phyloP scores from a whole-genome alignment of 2,888 invertebrate species.

The Drosophila vallismaia region DNA sequence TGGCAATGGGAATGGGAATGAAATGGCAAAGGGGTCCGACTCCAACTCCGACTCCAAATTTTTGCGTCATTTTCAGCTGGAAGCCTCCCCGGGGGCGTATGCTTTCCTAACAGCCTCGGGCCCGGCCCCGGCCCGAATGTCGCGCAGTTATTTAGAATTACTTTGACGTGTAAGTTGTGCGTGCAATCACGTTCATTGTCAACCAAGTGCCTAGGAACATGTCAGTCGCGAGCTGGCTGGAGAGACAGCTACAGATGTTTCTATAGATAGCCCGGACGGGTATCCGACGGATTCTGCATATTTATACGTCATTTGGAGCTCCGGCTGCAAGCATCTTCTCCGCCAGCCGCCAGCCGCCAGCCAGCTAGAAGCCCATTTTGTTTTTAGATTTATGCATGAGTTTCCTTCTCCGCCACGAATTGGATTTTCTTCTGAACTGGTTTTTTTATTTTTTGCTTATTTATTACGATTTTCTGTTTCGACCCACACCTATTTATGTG shows the following conservation, averaged over 20 bases:
- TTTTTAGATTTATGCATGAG: conserved; percentile 64
- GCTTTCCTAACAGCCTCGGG: conserved; percentile 46
- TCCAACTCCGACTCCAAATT: not conserved
- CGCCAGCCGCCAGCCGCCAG: no score
- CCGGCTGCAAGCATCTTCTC: conserved; percentile 21
- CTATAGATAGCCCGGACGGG: conserved; percentile 41
- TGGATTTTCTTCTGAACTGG: conserved; percentile 5
- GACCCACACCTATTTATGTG: conserved; percentile 35
- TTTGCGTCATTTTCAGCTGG: not conserved
- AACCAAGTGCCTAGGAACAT: conserved; percentile 33
- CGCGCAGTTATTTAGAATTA: conserved; percentile 45
- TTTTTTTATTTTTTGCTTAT: conserved; percentile 22
- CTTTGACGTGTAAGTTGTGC: conserved; percentile 47
- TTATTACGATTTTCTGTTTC: conserved; percentile 20
- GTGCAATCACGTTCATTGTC: conserved; percentile 55
- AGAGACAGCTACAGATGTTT: conserved; percentile 28
- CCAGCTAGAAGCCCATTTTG: conserved; percentile 16
- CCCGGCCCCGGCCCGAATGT: conserved; percentile 35
- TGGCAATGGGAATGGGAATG: conserved; percentile 7
- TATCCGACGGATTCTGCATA: conserved; percentile 51
- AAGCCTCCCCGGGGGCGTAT: conserved; percentile 27
- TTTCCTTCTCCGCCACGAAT: conserved; percentile 9
- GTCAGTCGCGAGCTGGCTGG: conserved; percentile 4
- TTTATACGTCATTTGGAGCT: conserved; percentile 50
- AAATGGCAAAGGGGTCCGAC: not conserved